Evolutionary conservation across 2,797 vertebrate genomes (phyloP).

Genomic region (Crenuchus spilurus): DNA sequence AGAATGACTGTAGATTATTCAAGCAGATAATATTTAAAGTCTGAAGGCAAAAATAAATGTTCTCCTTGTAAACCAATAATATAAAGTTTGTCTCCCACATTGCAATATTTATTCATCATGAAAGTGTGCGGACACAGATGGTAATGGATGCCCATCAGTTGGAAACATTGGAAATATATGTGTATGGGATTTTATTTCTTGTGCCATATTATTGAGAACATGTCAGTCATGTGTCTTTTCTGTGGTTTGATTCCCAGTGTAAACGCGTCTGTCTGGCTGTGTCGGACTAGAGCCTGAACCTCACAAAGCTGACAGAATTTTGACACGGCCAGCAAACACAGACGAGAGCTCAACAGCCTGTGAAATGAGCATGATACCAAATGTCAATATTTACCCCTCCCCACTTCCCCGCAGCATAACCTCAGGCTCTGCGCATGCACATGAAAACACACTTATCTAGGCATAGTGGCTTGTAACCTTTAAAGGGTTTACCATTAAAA

Average conservation of each 20-base stretch:
- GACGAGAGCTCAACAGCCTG: conserved; percentile 79
- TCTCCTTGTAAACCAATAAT: neutral
- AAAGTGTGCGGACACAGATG: neutral
- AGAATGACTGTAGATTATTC: too few relatives aligned
- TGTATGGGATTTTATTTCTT: conserved; percentile 5
- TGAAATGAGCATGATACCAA: conserved; percentile 82
- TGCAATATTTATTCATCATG: neutral
- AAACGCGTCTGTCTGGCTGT: conserved; percentile 14
- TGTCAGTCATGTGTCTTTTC: conserved; percentile 25
- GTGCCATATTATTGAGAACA: conserved; percentile 22
- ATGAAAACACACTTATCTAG: conserved; percentile 14
- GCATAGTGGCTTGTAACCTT: conserved; percentile 4
- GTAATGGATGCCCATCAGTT: neutral
- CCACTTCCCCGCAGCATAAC: conserved; percentile 2
- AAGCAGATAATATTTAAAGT: too few relatives aligned
- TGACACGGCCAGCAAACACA: conserved; percentile 68
- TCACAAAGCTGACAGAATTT: conserved; percentile 75
- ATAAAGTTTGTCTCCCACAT: neutral
- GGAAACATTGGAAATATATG: neutral
- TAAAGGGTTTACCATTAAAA: neutral
- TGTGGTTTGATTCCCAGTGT: conserved; percentile 29
- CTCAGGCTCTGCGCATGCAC: neutral
- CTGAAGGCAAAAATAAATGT: neutral
- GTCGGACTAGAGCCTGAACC: conserved; percentile 58
- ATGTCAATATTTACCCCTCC: conserved; percentile 56